Percentiles rank a stretch among this genome's conserved stretches.
Conservation (phyloP, 2,797 vertebrate genomes). For the Cuniculus paca region DNA sequence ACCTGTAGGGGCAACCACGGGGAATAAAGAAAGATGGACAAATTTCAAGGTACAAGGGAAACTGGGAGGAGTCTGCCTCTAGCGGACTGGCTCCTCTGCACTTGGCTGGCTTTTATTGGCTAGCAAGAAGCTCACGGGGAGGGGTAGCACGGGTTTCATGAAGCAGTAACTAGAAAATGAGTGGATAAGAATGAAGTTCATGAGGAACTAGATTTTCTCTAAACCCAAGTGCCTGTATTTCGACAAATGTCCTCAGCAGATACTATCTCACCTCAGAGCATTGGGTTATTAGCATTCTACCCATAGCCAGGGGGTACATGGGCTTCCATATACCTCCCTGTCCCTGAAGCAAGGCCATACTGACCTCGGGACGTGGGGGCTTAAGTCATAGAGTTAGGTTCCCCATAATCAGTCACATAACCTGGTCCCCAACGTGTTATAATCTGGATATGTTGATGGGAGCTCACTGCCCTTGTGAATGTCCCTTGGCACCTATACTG, state of each 20-base stretch:
- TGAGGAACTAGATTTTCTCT: not conserved
- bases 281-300: not conserved
- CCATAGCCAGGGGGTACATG: not conserved
- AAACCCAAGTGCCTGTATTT: not conserved
- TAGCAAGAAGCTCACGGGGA: not conserved
- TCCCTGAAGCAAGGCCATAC: not conserved
- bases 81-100: not conserved
- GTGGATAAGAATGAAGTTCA: not conserved
- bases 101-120: not conserved
- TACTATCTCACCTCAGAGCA: not conserved
- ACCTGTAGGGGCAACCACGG: not conserved
- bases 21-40: not conserved
- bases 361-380: too few species aligned
- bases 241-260: not conserved
- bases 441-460: not conserved
- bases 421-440: not conserved
- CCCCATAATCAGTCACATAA: not conserved
- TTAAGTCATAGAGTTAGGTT: not conserved
- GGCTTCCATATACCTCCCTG: not conserved
- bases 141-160: not conserved
- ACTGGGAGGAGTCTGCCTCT: not conserved
- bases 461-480: not conserved
- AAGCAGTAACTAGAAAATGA: not conserved
- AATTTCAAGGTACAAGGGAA: not conserved
- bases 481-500: not conserved